Base-by-base conservation (phyloP, 2,888 invertebrate species). In the Xestia xanthographa region DNA sequence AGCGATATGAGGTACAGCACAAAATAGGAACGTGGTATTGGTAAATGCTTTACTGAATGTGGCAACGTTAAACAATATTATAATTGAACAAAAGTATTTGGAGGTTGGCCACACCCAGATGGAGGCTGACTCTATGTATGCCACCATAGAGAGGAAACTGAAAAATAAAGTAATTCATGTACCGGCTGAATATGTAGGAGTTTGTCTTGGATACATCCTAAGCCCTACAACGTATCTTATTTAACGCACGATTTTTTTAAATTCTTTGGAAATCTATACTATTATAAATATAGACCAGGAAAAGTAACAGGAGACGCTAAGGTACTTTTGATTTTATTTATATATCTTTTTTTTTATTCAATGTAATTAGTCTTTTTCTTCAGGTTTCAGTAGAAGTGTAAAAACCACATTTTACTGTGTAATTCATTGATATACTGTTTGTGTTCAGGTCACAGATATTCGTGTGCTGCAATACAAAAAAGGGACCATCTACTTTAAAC, bases 51-150 rank as follows among this genome's bases (percentile, higher is more conserved):
- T 86, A 63, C 74, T 86, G 45, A 68, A 73, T 69, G 65, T 83
- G 58, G 79, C 83, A 68, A 81, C 58, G 2, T 66, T 66, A 26
- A 75, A 80, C 53, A 83, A 83, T 72, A 76, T 81, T 62, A 74
- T 68, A 50, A 83, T 83, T 65, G 77, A 74, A 50, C 83, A 80
- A 75, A 84, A 83, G 68, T 84, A 80, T 72, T 73, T 84, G 43
- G 82, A 83, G 58, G 78, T 81, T 68, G 83, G 79, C n/a, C 84
- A 84, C 14, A 84, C 82, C 48, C 80, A 83, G 66, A 83, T 84
- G 80, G 80, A 80, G 68, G 83, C 75, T 58, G 82, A 83, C 69
- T 77, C 75, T 26, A 79, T 78, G 67, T 82, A 84, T 75, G 70
- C 80, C 45, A 26, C 56, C 63, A 78, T 82, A 68, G 81, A 83